Percentiles rank a stretch among this genome's conserved stretches.
phyloP scores from a whole-genome alignment of 1,140 invertebrate species.

The Tetragonula clypearis region DNA sequence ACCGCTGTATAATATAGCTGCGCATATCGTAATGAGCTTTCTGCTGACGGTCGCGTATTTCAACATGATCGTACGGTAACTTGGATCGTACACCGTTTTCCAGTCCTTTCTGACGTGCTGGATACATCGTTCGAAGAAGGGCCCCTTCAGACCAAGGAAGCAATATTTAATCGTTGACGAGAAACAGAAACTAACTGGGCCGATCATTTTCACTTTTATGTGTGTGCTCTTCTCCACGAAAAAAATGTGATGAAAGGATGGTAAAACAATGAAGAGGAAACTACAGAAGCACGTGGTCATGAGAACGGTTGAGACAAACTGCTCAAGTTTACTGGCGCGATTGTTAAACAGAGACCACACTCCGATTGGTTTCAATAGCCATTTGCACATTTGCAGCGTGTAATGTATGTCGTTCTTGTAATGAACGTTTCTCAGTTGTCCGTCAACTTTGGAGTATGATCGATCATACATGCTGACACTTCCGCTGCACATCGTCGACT shows the following conservation, averaged over 20 bases:
- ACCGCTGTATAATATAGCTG: conserved; percentile 53
- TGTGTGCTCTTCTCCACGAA: neutral
- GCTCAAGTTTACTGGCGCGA: neutral
- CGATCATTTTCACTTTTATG: conserved; percentile 45
- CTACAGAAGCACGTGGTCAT: conserved; percentile 10
- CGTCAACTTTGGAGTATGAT: neutral
- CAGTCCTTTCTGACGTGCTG: conserved; percentile 59
- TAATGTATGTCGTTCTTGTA: neutral
- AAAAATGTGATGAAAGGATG: conserved; percentile 27
- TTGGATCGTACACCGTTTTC: conserved; percentile 30
- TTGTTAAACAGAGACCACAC: neutral
- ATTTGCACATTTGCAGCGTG: neutral
- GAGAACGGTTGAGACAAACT: no score
- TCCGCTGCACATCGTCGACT: neutral
- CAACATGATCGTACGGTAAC: conserved; percentile 49
- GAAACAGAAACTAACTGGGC: conserved; percentile 58
- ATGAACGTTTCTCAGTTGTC: neutral
- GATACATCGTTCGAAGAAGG: conserved; percentile 47
- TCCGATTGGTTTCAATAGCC: neutral
- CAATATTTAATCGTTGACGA: conserved; percentile 59
- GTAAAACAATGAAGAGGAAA: conserved; percentile 50
- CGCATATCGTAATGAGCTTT: conserved; percentile 42
- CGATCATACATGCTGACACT: neutral
- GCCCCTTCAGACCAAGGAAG: conserved; percentile 11
- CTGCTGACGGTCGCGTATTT: conserved; percentile 44